Percentiles rank a stretch among this genome's conserved stretches.
These are phyloP conservation scores for Perizoma flavofasciatum DNA, from an alignment of 2,888 invertebrate genomes.

Conservation along the genomic window DNA sequence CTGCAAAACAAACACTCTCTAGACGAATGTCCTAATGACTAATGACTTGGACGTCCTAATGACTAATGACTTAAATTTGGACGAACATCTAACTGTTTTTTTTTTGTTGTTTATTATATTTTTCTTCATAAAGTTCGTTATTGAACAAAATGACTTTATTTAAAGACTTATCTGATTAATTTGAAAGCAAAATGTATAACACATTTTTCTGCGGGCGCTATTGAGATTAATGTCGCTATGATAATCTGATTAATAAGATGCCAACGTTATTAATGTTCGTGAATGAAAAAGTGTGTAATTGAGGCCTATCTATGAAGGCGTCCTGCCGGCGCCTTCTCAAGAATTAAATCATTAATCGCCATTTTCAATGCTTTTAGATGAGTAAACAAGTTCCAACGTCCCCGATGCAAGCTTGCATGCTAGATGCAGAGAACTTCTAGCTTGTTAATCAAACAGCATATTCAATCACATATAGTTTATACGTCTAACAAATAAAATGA, in stretches of 20 bases:
- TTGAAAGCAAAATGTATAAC: too few species aligned
- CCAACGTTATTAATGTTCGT: constrained; percentile 12
- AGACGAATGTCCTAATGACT: too few species aligned
- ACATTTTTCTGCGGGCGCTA: too few species aligned
- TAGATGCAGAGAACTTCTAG: neutral
- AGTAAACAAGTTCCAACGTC: constrained; percentile 27
- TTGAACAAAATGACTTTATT: too few species aligned
- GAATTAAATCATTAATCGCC: constrained; percentile 24
- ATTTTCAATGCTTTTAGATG: constrained; percentile 24
- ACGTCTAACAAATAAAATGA: too few species aligned
- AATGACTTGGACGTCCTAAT: too few species aligned
- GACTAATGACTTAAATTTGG: too few species aligned
- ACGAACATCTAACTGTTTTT: too few species aligned
- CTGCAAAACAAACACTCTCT: too few species aligned
- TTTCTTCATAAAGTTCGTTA: too few species aligned
- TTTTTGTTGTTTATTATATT: too few species aligned
- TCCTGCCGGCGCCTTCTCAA: constrained; percentile 27
- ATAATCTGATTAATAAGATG: constrained; percentile 4
- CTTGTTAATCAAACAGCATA: constrained; percentile 2
- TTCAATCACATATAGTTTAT: neutral
- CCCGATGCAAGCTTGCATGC: constrained; percentile 19
- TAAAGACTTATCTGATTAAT: too few species aligned
- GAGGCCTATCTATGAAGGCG: constrained; percentile 25
- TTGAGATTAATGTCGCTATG: neutral
- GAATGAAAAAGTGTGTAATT: constrained; percentile 19